Base-by-base conservation (phyloP, 2,113 vertebrate genomes). In the Conger conger region DNA sequence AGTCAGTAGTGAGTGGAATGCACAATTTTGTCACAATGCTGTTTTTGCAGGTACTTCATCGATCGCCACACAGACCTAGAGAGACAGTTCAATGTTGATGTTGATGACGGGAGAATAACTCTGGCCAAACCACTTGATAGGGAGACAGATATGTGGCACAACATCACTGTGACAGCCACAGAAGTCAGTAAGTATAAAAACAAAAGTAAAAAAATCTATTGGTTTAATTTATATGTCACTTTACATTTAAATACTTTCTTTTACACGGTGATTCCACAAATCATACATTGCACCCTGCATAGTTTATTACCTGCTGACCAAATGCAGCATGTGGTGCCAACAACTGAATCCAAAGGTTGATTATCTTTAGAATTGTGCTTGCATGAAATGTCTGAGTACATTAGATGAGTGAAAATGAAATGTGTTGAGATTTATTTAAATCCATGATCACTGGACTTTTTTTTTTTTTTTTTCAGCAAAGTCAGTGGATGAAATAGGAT, bases 11-110 rank as follows among this genome's bases (percentile, higher is more conserved):
- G 81, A 68, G 30, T 81, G 77, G 89, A 85, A 87, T 82, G 63
- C 81, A 83, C 82, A 45, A 33, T 53, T 50, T 68, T 36, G 36
- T 76, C 45, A 30, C 68, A 37, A 8, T 20, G 3, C 36, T 50
- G 54, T 11, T 93, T 92, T 90, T 92, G 84, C 90, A 99, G 98
- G 96, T 99, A 99, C 94, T 98, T 97, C 91, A 99, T 99, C 57
- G 98, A 99, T 93, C 97, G 98, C 4, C 98, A 99, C 88, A 99
- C 98, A 23, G 98, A 99, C 93, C 95, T 99, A 88, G 98, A 99
- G 93, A 96, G 98, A 84, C 97, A 99, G 90, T 99, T 99, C 94
- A 99, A 99, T 95, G 96, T 99, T 86, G 97, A 99, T 0, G 97
- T 97, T 76, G 97, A 99, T 23, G 96, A 99, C 9, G 98, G 98